phyloP scores from a whole-genome alignment of 2,888 invertebrate genomes.

The Drosophila mettleri region DNA sequence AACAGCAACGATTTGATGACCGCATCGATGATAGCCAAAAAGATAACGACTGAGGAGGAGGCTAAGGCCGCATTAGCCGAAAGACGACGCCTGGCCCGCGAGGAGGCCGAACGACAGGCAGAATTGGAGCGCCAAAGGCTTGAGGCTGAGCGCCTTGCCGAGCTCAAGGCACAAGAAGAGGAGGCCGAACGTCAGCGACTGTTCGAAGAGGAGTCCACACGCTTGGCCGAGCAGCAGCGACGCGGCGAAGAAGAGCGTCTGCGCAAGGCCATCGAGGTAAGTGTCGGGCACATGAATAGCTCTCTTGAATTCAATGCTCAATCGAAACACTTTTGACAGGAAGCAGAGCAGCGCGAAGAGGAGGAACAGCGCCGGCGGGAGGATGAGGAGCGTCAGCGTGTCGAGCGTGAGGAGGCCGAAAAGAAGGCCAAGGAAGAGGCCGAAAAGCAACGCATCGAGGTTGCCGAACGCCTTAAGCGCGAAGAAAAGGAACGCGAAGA shows the following conservation, averaged over 20 bases:
- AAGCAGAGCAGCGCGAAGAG: constrained; percentile 91
- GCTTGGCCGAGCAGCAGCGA: constrained; percentile 92
- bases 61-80: constrained; percentile 97
- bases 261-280: constrained; percentile 91
- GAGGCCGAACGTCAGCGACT: constrained; percentile 94
- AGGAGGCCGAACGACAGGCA: constrained; percentile 96
- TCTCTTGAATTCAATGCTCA: not conserved
- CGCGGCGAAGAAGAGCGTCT: constrained; percentile 94
- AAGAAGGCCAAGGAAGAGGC: constrained; percentile 93
- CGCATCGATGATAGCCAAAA: constrained; percentile 89
- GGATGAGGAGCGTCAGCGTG: constrained; percentile 88
- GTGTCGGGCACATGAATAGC: not conserved
- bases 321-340: constrained; percentile 83
- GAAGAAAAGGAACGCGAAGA: constrained; percentile 96
- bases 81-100: constrained; percentile 93
- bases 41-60: constrained; percentile 95
- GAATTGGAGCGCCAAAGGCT: constrained; percentile 91
- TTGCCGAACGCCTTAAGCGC: constrained; percentile 91
- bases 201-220: constrained; percentile 92
- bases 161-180: constrained; percentile 89
- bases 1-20: constrained; percentile 82
- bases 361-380: constrained; percentile 91
- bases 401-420: constrained; percentile 91
- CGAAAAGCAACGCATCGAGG: constrained; percentile 92
- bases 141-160: constrained; percentile 90